Evolutionary conservation across 2,888 invertebrate genomes (phyloP).

Genomic region (Protonemura montana): DNA sequence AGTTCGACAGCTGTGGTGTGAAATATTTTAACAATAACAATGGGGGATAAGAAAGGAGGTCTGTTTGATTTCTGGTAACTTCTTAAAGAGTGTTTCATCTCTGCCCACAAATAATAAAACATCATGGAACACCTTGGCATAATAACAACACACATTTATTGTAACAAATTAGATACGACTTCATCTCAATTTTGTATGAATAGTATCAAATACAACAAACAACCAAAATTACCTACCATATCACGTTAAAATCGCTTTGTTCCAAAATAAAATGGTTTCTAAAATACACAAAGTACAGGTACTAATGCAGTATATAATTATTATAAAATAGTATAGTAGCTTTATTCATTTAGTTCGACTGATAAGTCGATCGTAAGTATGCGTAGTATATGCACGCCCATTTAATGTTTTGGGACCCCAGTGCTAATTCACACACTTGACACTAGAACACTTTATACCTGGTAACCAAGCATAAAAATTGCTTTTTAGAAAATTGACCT

Average conservation of each 20-base stretch:
- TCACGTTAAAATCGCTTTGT: conserved; percentile 2
- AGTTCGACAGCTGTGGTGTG: too few relatives aligned
- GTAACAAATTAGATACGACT: conserved; percentile 4
- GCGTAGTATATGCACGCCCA: not conserved
- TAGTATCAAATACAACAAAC: conserved; percentile 5
- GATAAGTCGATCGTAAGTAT: not conserved
- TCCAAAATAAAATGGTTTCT: not conserved
- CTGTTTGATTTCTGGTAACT: too few relatives aligned
- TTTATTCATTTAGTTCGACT: not conserved
- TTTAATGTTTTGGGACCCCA: too few relatives aligned
- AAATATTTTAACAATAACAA: too few relatives aligned
- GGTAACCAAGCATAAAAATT: too few relatives aligned
- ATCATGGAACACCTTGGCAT: not conserved
- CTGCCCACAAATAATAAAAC: too few relatives aligned
- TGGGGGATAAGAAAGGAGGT: too few relatives aligned
- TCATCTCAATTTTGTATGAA: not conserved
- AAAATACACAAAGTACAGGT: not conserved
- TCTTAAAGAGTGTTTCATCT: too few relatives aligned
- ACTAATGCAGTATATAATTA: not conserved
- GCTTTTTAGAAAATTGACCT: too few relatives aligned
- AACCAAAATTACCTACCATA: not conserved
- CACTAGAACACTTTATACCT: too few relatives aligned
- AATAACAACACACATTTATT: not conserved
- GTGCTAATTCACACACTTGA: too few relatives aligned
- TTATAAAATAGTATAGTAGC: conserved; percentile 4